A percentile compares a stretch with the other conserved stretches of the same genome.
phyloP scores from a whole-genome alignment of 2,113 vertebrate genomes.

The Geococcyx californianus region DNA sequence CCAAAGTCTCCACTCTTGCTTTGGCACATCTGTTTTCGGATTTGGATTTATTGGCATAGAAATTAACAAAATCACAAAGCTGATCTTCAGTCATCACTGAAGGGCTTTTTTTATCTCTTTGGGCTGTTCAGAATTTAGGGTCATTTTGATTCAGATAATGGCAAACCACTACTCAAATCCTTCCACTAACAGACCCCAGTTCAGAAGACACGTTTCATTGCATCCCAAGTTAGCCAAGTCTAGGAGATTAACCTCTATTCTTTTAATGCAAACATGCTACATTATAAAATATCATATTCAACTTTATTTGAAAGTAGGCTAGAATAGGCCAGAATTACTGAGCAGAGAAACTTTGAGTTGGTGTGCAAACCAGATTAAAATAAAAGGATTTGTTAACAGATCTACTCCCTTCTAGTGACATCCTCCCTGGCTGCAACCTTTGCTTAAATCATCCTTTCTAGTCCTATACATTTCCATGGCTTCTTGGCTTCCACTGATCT shows the following conservation, averaged over 20 bases:
- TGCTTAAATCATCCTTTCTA: neutral
- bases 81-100: neutral
- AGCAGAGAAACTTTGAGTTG: neutral
- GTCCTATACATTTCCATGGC: neutral
- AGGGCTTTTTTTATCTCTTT: neutral
- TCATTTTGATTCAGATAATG: neutral
- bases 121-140: neutral
- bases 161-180: neutral
- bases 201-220: neutral
- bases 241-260: neutral
- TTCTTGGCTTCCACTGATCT: neutral
- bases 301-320: neutral
- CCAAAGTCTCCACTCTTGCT: neutral
- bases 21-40: neutral
- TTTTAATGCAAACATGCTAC: neutral
- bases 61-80: constrained; percentile 2
- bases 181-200: neutral
- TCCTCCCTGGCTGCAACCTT: neutral
- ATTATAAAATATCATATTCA: neutral
- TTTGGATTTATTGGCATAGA: neutral
- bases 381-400: neutral
- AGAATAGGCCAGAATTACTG: neutral
- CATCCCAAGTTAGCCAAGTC: neutral
- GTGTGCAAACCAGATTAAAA: neutral
- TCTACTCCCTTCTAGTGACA: neutral